Percentiles rank a stretch among this genome's conserved stretches.
These are phyloP conservation scores for Mola mola DNA, from an alignment of 2,113 vertebrate species.

Conservation along the genomic window DNA sequence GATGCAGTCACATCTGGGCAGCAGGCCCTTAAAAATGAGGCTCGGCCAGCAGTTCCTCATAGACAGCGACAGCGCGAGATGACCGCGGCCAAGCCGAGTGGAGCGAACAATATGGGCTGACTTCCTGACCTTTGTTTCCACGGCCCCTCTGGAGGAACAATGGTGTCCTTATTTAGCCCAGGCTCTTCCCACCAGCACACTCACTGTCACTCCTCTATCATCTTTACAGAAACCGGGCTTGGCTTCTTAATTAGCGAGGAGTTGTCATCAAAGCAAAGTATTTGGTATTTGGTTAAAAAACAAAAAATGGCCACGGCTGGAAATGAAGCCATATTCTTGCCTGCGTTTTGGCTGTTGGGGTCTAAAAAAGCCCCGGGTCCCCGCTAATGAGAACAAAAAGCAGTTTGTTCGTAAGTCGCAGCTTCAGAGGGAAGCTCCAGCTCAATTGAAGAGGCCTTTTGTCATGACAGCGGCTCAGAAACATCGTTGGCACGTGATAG, in stretches of 20 bases:
- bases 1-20: constrained; percentile 30
- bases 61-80: constrained; percentile 24
- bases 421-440: constrained; percentile 34
- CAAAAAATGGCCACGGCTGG: too few relatives aligned
- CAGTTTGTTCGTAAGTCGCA: constrained; percentile 58
- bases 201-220: constrained; percentile 54
- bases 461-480: constrained; percentile 55
- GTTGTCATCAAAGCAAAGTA: constrained; percentile 15
- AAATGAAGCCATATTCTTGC: neutral
- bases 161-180: constrained; percentile 71
- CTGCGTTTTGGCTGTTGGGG: constrained; percentile 14
- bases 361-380: constrained; percentile 57
- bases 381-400: constrained; percentile 60
- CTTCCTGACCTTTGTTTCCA: constrained; percentile 77
- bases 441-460: constrained; percentile 50
- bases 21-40: constrained; percentile 27
- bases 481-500: constrained; percentile 68
- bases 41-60: constrained; percentile 10
- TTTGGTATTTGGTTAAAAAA: neutral
- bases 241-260: constrained; percentile 37
- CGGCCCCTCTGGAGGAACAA: constrained; percentile 71
- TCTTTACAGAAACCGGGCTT: constrained; percentile 50
- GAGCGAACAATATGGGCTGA: constrained; percentile 74
- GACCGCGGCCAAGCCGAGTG: constrained; percentile 54
- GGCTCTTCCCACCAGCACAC: constrained; percentile 58